Evolutionary conservation across 2,888 invertebrate genomes (phyloP), one percentile per base, ranked within the genome.

Genomic region (Cinara cedri): DNA sequence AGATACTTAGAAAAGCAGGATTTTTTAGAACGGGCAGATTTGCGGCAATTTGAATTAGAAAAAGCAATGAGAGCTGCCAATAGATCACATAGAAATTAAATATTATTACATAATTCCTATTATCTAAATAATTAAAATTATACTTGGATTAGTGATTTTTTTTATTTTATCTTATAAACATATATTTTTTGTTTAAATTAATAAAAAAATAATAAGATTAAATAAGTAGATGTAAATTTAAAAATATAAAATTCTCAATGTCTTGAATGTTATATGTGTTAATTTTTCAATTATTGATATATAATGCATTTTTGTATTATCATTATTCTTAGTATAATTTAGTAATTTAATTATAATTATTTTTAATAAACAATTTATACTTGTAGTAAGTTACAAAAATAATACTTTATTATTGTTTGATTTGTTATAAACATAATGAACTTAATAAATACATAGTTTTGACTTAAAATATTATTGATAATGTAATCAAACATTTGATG

Each of bases 31-130:
- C 89, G 97, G 82, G 91, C 97, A 0, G 98, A 98, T 86, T 85
- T 92, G 70, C 89, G 96, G 62, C 93, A 96, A 85, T 98, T 96
- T 87, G 97, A 98, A 88, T 91, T 95, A 63, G 98, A 97, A 85
- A 92, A 93, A 83, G 89, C 90, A 83, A 85, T 96, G 84, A 88
- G 97, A 82, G 88, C 88, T 83, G 87, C 87, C 44, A 88, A 88
- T 78, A 89, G 92, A 82, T 68, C 49, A 0, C 68, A 34, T 8
- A 68, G 76, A 78, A 66, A 60, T 78, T 70, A 68, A 3, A 42
- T 3, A 51, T 51, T 26, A 26, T 9, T 65, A 26, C 21, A 46
- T 60, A 24, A 46, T 72, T n/a, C 26, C 19, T 57, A 54, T 1
- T 60, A 44, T 34, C 6, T 34, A 34, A 34, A 34, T 34, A 34